Base-by-base conservation (phyloP, 2,113 vertebrate genomes). In the Collichthys lucidus region DNA sequence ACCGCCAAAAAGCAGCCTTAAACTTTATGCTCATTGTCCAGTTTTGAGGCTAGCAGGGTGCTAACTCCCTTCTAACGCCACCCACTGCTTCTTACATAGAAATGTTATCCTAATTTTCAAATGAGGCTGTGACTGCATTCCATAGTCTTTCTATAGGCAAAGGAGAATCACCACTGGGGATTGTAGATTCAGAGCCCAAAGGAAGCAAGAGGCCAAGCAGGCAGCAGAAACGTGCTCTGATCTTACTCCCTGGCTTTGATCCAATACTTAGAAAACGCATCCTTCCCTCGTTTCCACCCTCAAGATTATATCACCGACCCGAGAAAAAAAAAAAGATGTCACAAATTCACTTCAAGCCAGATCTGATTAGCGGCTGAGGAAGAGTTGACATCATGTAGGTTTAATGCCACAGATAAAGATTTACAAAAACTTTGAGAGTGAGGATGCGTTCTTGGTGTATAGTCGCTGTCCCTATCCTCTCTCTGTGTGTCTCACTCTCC, bases 221-320 rank as follows among this genome's bases (percentile, higher is more conserved):
- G 44, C 52, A 72, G 26, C 75, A 74, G 50, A 69, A 83, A 79
- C 31, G 64, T 40, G 0, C 59, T 82, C 52, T 66, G 59, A 35
- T 63, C 44, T 72, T 78, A 57, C 61, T 19, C 56, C 40, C 52
- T 88, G 88, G 86, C 85, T 88, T 66, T 53, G 74, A 74, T 83
- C 87, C 79, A 88, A 55, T 82, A 64, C 87, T 89, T 90, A 11
- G 87, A 91, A 88, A 88, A 83, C 66, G 55, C 79, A 79, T 92
- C 89, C 86, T 91, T 92, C 88, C 83, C 40, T 56, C 15, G 52
- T 86, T 91, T 85, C 79, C 69, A 50, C 52, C 57, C 63, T 71
- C 40, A 6, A 74, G 73, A 87, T 87, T 12, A 31, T 78, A 84
- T 88, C 84, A 71, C 46, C 1, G 20, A 82, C 15, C 71, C 50